Evolutionary conservation across 2,888 invertebrate genomes (phyloP).

Genomic region (Agriopis leucophaearia): DNA sequence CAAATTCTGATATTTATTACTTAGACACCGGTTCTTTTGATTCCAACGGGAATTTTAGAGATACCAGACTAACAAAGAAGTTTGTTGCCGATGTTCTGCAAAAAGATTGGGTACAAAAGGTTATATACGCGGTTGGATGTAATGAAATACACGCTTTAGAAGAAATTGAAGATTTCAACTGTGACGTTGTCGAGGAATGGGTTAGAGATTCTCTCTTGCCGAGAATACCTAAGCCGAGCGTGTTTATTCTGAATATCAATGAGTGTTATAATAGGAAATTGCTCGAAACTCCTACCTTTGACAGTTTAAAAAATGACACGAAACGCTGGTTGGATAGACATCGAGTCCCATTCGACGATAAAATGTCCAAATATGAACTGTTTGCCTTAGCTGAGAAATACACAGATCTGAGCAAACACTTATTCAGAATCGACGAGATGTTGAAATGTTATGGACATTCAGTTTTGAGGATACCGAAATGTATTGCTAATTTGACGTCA

Average conservation of each 20-base stretch:
- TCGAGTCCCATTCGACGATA: slow-evolving; percentile 45
- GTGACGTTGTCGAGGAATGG: slow-evolving; percentile 47
- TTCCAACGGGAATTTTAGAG: slow-evolving; percentile 21
- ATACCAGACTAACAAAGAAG: slow-evolving; percentile 16
- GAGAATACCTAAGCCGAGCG: slow-evolving; percentile 41
- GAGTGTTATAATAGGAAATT: slow-evolving; percentile 42
- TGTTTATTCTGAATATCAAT: slow-evolving; percentile 47
- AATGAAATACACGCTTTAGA: slow-evolving; percentile 35
- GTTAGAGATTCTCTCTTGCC: slow-evolving; percentile 43
- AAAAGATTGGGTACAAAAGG: slow-evolving; percentile 31
- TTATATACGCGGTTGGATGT: slow-evolving; percentile 49
- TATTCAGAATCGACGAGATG: slow-evolving; percentile 45
- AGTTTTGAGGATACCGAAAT: slow-evolving; percentile 52
- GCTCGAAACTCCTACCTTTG: slow-evolving; percentile 40
- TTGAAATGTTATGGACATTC: slow-evolving; percentile 47
- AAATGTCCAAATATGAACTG: slow-evolving; percentile 53
- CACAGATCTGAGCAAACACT: slow-evolving; percentile 41
- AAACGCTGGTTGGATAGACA: slow-evolving; percentile 53
- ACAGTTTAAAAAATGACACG: slow-evolving; percentile 47
- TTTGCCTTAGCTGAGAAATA: slow-evolving; percentile 52
- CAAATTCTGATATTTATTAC: slow-evolving; percentile 45
- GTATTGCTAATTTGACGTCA: slow-evolving; percentile 46
- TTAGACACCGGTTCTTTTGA: slow-evolving; percentile 50
- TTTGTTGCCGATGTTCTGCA: not conserved
- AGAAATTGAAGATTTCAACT: slow-evolving; percentile 33